A percentile compares a stretch with the other conserved stretches of the same genome.
Conservation (phyloP, 2,797 vertebrate species). For the Hirundo rustica region DNA sequence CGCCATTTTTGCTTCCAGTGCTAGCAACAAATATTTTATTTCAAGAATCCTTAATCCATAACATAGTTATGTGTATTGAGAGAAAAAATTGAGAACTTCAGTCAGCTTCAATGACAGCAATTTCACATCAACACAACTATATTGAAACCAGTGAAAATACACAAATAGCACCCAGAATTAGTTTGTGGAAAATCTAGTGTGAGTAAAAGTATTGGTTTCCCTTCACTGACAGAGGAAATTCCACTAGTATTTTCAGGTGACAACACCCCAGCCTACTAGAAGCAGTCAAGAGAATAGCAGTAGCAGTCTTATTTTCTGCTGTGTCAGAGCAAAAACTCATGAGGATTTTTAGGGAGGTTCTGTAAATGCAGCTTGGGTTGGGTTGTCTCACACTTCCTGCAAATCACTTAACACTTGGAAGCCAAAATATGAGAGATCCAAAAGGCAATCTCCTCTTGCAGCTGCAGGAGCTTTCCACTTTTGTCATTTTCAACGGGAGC, state of each 20-base stretch:
- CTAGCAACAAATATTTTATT: not conserved
- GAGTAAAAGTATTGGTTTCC: not conserved
- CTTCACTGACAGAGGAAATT: not conserved
- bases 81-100: not conserved
- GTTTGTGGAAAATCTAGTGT: not conserved
- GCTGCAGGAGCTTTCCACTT: not conserved
- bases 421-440: not conserved
- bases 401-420: not conserved
- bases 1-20: not conserved
- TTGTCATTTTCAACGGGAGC: not conserved
- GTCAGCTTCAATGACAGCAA: not conserved
- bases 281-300: not conserved
- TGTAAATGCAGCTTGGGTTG: not conserved
- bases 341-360: not conserved
- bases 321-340: not conserved
- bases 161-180: not conserved
- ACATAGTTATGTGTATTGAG: not conserved
- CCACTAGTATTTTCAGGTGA: conserved; percentile 71
- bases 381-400: not conserved
- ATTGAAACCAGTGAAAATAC: not conserved
- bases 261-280: not conserved
- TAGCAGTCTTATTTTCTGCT: not conserved
- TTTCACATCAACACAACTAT: not conserved
- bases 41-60: not conserved
- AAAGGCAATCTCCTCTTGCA: not conserved